Evolutionary conservation across 2,113 vertebrate genomes (phyloP), one percentile per base, ranked within the genome.

Genomic region (Phaethornis superciliosus): DNA sequence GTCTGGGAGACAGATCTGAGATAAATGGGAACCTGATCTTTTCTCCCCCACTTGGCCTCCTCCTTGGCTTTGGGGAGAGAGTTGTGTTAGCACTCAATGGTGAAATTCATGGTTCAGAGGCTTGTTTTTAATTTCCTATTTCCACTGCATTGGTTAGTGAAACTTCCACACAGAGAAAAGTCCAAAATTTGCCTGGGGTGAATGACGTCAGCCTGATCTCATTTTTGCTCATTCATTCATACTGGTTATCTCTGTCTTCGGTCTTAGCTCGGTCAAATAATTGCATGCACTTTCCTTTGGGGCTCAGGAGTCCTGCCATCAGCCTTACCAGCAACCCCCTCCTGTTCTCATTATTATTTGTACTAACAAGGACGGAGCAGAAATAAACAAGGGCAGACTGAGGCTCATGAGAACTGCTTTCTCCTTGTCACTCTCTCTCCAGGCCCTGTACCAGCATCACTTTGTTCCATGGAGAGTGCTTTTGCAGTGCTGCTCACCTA

Each of bases 111-210:
- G 89, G 84, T 84, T 92, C 2, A 55, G 70, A 92, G 89, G 46
- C 78, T 96, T 94, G 87, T 58, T 96, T 95, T 94, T 93, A 94
- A 93, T 95, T 96, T 96, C 91, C 81, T 89, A 85, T 77, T 94
- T 92, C 87, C 78, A 91, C 65, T 80, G 70, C 1, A 5, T 71
- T 92, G 81, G 84, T 92, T 95, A 94, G 84, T 0, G 4, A 92
- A 95, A 82, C 84, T 92, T 94, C 93, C 24, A 28, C 51, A 67
- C 11, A 1, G 86, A 80, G 62, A 87, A 67, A 79, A 20, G 54
- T 87, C 75, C 78, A 95, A 54, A 92, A 72, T 77, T 90, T 95
- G 94, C 94, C 91, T 82, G 81, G 42, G 75, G 91, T 93, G 91
- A 77, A 86, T 96, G 95, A 95, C 27, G 42, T 96, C 92, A 96